phyloP scores from a whole-genome alignment of 1,140 invertebrate genomes.

The Drepana arcuata region DNA sequence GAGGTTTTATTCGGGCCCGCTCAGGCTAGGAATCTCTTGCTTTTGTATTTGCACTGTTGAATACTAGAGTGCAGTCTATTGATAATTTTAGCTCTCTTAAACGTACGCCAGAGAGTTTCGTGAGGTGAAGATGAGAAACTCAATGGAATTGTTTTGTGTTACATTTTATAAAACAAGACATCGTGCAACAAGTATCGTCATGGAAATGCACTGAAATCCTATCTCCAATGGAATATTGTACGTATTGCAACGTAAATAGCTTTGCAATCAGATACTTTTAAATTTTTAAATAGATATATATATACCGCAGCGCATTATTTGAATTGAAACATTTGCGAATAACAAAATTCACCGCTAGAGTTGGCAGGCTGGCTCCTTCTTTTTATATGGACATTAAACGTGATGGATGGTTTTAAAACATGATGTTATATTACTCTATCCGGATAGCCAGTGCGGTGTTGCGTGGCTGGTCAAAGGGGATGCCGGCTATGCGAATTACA shows the following conservation, averaged over 20 bases:
- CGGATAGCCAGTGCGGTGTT: constrained; percentile 55
- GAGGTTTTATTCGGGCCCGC: constrained; percentile 40
- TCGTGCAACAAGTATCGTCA: no score
- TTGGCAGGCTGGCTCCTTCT: constrained; percentile 45
- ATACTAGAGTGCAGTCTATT: constrained; percentile 33
- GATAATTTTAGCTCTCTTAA: constrained; percentile 21
- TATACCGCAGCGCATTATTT: no score
- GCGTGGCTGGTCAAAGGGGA: constrained; percentile 71
- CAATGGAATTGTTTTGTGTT: constrained; percentile 17
- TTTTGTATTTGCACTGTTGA: constrained; percentile 35
- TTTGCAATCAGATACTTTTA: no score
- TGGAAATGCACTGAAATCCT: no score
- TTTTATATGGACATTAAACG: constrained; percentile 67
- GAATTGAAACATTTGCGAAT: constrained; percentile 15
- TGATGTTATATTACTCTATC: constrained; percentile 65
- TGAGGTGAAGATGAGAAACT: constrained; percentile 22
- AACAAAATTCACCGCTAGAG: constrained; percentile 33
- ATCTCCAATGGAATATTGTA: no score
- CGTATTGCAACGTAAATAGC: no score
- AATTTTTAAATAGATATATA: no score
- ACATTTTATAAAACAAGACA: constrained; percentile 15
- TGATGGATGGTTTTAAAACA: constrained; percentile 71
- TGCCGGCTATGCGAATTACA: constrained; percentile 69
- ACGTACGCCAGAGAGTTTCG: constrained; percentile 15
- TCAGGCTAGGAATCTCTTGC: constrained; percentile 29